These are phyloP conservation scores for Cydia fagiglandana DNA, from an alignment of 1,140 invertebrate genomes.

Conservation along the genomic window DNA sequence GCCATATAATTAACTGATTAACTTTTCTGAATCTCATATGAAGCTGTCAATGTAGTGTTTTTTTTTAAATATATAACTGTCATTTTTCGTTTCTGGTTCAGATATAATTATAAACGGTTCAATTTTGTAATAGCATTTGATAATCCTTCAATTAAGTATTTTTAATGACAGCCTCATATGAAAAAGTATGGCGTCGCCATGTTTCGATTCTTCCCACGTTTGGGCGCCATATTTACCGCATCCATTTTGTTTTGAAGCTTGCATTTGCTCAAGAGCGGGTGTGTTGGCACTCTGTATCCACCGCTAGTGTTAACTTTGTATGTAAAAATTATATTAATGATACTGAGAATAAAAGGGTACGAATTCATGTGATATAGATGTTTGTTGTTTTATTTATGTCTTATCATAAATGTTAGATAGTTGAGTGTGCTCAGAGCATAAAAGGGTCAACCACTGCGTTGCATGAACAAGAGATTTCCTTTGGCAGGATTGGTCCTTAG, in stretches of 20 bases:
- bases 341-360: constrained; percentile 73
- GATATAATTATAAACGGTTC: background rate
- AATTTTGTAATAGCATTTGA: too few relatives aligned
- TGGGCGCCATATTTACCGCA: constrained; percentile 15
- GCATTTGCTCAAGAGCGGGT: constrained; percentile 70
- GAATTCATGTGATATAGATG: constrained; percentile 71
- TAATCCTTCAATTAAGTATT: background rate
- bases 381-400: constrained; percentile 57
- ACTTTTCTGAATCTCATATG: constrained; percentile 11
- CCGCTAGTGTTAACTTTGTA: constrained; percentile 71
- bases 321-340: constrained; percentile 66
- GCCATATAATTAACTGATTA: constrained; percentile 8
- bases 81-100: background rate
- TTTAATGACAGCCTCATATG: background rate
- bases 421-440: too few relatives aligned
- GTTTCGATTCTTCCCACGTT: background rate
- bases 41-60: background rate
- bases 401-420: too few relatives aligned
- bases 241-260: constrained; percentile 48
- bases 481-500: too few relatives aligned
- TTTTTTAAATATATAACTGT: background rate
- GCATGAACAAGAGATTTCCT: too few relatives aligned
- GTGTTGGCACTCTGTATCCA: constrained; percentile 61
- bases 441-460: too few relatives aligned
- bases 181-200: background rate